Percentiles rank a stretch among this genome's conserved stretches.
Evolutionary conservation across 2,797 vertebrate species (phyloP).

Genomic region (Gambusia yucatana): DNA sequence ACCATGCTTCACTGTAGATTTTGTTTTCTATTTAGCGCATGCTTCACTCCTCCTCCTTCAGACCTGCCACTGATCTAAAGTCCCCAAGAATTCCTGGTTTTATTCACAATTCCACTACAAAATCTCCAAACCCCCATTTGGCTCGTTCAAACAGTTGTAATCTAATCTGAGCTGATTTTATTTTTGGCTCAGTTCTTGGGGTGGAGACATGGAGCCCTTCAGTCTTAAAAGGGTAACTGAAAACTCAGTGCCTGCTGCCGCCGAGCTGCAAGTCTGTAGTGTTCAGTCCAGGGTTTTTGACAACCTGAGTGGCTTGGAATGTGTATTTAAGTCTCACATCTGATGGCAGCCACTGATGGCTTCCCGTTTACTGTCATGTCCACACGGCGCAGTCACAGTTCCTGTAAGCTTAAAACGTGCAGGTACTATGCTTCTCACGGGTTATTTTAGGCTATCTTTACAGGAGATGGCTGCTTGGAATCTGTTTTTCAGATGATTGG

Average conservation of each 20-base stretch:
- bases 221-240: neutral
- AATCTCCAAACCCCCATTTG: neutral
- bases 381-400: neutral
- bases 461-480: too few species aligned
- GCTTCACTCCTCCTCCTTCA: neutral
- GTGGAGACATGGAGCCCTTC: neutral
- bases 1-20: neutral
- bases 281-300: neutral
- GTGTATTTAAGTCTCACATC: neutral
- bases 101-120: neutral
- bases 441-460: neutral
- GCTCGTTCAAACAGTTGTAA: neutral
- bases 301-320: neutral
- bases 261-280: neutral
- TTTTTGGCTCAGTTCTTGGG: neutral
- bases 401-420: neutral
- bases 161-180: neutral
- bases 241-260: neutral
- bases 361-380: neutral
- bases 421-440: neutral
- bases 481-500: too few species aligned
- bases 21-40: neutral
- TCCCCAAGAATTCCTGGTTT: neutral
- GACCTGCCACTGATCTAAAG: neutral
- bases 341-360: neutral